Evolutionary conservation across 2,797 vertebrate species (phyloP).

Genomic region (Echeneis naucrates): DNA sequence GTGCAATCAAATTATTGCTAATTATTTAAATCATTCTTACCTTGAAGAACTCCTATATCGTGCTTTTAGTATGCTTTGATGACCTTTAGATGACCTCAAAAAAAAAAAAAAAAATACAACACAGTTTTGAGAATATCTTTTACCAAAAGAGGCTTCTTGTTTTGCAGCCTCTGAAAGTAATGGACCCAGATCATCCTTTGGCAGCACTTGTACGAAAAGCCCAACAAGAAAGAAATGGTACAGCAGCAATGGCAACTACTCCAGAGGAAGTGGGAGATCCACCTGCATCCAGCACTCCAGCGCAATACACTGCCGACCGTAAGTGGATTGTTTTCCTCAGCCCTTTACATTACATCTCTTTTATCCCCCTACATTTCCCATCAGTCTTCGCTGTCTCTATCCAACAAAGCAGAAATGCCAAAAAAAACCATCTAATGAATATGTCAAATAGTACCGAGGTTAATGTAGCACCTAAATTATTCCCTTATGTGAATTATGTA

Average conservation of each 20-base stretch:
- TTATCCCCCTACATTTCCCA: neutral
- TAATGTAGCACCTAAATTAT: neutral
- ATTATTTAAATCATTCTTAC: constrained; percentile 49
- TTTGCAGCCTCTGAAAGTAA: constrained; percentile 92
- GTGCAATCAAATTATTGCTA: constrained; percentile 39
- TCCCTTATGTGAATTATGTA: neutral
- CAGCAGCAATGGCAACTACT: constrained; percentile 56
- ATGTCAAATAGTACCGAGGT: neutral
- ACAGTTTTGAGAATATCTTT: neutral
- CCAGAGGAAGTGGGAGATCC: constrained; percentile 75
- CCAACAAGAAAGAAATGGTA: constrained; percentile 87
- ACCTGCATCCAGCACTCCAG: constrained; percentile 67
- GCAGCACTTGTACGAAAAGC: constrained; percentile 93
- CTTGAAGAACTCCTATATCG: constrained; percentile 28
- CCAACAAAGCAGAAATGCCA: no score
- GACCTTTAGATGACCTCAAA: neutral
- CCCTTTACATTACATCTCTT: no score
- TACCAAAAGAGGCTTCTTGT: constrained; percentile 30
- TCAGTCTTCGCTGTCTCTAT: neutral
- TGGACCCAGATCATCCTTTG: constrained; percentile 97
- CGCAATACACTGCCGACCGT: constrained; percentile 93
- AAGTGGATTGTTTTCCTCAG: constrained; percentile 82
- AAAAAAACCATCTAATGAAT: neutral
- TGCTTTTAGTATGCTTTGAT: neutral
- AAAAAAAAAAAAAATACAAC: constrained; percentile 1